Evolutionary conservation across 2,113 vertebrate species (phyloP).

Genomic region (Elephas maximus): DNA sequence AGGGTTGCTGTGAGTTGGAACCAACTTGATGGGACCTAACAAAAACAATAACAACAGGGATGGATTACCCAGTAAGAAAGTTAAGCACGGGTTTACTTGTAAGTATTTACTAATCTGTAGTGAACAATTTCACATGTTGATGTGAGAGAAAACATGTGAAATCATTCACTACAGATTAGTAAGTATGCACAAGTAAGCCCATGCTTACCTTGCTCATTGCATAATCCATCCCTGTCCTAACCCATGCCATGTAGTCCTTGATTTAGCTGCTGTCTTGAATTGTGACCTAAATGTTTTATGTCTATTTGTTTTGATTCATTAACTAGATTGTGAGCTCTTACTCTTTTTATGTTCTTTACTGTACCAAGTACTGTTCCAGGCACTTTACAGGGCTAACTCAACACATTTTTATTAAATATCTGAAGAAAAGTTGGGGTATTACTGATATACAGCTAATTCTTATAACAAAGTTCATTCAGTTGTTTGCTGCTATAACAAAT

Average conservation of each 20-base stretch:
- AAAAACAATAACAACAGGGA: too few relatives aligned
- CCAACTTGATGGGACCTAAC: too few relatives aligned
- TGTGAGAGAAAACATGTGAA: too few relatives aligned
- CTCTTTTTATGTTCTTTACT: neutral
- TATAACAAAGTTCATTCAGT: neutral
- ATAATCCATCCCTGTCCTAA: too few relatives aligned
- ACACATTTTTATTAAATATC: neutral
- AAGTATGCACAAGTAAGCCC: too few relatives aligned
- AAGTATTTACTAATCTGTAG: too few relatives aligned
- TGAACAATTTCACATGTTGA: too few relatives aligned
- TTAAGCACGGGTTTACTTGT: too few relatives aligned
- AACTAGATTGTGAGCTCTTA: neutral
- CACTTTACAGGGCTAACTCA: neutral
- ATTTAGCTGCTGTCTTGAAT: neutral
- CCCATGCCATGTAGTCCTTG: neutral
- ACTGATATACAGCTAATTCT: neutral
- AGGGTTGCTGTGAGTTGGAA: too few relatives aligned
- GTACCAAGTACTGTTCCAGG: neutral
- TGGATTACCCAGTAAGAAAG: too few relatives aligned
- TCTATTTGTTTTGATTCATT: neutral
- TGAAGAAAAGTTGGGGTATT: neutral
- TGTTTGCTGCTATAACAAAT: neutral
- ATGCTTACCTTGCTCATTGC: too few relatives aligned
- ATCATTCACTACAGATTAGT: too few relatives aligned
- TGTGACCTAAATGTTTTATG: neutral